Percentiles rank a stretch among this genome's conserved stretches.
Conservation (phyloP, 2,888 invertebrate species). For the Drosophila anomelani region DNA sequence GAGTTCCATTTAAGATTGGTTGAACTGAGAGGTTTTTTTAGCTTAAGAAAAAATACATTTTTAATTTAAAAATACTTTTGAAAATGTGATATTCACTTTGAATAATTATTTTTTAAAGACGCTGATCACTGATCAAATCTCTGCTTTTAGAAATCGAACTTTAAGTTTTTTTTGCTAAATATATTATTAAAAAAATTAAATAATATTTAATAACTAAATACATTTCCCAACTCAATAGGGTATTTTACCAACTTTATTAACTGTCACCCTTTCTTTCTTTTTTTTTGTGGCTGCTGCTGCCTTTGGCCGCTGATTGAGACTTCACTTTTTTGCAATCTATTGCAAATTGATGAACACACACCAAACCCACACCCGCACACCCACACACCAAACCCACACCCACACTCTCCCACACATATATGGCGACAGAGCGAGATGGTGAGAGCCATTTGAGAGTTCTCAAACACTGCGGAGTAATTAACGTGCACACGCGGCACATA, state of each 20-base stretch:
- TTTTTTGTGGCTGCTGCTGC: slow-evolving; percentile 14
- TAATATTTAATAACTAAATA: not conserved
- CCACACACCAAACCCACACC: slow-evolving; percentile 14
- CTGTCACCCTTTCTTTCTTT: not conserved
- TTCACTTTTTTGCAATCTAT: slow-evolving; percentile 73
- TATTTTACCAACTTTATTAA: not conserved
- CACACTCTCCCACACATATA: not conserved
- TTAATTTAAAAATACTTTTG: not conserved
- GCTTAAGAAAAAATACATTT: not conserved
- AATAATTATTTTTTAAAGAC: too few relatives aligned
- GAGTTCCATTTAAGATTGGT: slow-evolving; percentile 10
- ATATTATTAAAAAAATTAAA: not conserved
- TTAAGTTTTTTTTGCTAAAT: too few relatives aligned
- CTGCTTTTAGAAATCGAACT: too few relatives aligned
- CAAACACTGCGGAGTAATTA: slow-evolving; percentile 67
- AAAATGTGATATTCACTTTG: too few relatives aligned
- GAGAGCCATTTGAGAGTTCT: slow-evolving; percentile 9
- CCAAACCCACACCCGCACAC: slow-evolving; percentile 42
- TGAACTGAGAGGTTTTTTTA: not conserved
- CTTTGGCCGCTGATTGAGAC: slow-evolving; percentile 69
- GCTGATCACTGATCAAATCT: not conserved
- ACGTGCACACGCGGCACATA: slow-evolving; percentile 77
- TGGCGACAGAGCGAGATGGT: slow-evolving; percentile 17
- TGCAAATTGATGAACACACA: slow-evolving; percentile 76
- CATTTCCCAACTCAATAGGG: not conserved